Base-by-base conservation (phyloP, 2,797 vertebrate species). In the Neopelma chrysocephalum region DNA sequence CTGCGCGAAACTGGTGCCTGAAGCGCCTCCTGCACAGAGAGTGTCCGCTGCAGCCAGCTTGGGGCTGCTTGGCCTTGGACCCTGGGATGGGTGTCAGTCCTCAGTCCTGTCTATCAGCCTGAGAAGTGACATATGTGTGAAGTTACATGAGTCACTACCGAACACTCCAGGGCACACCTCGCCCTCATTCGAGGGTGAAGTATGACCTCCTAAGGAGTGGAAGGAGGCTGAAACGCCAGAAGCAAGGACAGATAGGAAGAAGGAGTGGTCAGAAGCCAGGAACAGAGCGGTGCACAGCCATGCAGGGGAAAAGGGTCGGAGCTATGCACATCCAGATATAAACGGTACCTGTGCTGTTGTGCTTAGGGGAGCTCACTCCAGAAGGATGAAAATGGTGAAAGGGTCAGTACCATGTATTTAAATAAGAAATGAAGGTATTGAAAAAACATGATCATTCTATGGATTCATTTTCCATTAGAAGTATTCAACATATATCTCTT, bases 101-200 rank as follows among this genome's bases (percentile, higher is more conserved):
- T 6, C 2, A 8, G 20, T 3, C 20, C 66, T 0, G 51, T 1
- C 34, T 11, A 0, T 2, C 53, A 3, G 2, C 34, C 26, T 23
- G 54, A 23, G 69, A 75, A 5, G 48, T 9, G 87, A 15, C 36
- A 43, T 54, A 14, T 9, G 12, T 3, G 21, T 4, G 61, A 3
- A 4, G 14, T 7, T 5, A 3, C 2, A 1, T 36, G 23, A 56
- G 58, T 38, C 83, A 34, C 6, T 12, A 1, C 64, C 14, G 15
- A 57, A 6, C 34, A 64, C 56, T 58, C 12, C 22, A 9, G 14
- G 42, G 10, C 34, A 11, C 75, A 6, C 65, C 57, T 50, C 23
- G 12, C 14, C 75, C 60, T 9, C 23, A 0, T 16, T 19, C 13
- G 9, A 36, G 57, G 31, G 31, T 5, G 14, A 27, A 20, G 53